A percentile compares a stretch with the other conserved stretches of the same genome.
These are phyloP conservation scores for Mesoclemmys tuberculata DNA, from an alignment of 2,113 vertebrate species.

Conservation along the genomic window DNA sequence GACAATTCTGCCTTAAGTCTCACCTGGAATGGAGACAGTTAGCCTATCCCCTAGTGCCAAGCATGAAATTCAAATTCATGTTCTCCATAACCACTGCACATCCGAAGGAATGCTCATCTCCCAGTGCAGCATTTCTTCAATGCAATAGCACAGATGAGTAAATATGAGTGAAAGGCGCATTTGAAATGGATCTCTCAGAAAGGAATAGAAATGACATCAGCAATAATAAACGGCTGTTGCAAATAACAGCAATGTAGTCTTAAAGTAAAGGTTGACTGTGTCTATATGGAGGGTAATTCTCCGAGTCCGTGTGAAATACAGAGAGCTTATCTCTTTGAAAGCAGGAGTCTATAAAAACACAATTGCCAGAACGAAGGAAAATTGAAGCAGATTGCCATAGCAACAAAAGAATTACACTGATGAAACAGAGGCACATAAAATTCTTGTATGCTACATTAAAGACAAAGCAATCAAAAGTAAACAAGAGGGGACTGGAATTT, in stretches of 20 bases:
- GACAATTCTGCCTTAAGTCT: neutral
- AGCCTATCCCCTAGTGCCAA: neutral
- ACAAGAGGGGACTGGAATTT: constrained; percentile 67
- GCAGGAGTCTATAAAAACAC: constrained; percentile 84
- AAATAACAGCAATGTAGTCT: constrained; percentile 61
- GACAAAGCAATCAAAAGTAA: constrained; percentile 80
- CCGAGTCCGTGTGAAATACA: constrained; percentile 73
- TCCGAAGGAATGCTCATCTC: neutral
- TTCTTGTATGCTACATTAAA: constrained; percentile 76
- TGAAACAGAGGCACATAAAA: constrained; percentile 81
- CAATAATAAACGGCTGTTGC: constrained; percentile 59
- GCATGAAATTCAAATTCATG: neutral
- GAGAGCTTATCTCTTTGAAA: constrained; percentile 82
- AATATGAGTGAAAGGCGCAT: constrained; percentile 49
- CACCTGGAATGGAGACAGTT: neutral
- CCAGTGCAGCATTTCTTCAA: neutral
- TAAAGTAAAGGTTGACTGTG: constrained; percentile 72
- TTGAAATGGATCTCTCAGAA: constrained; percentile 59
- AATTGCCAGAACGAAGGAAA: constrained; percentile 82
- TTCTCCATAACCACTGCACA: neutral
- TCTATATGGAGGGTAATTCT: constrained; percentile 72
- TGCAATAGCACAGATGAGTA: constrained; percentile 39
- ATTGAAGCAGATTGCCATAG: constrained; percentile 85
- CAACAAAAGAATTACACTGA: constrained; percentile 84
- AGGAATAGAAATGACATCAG: constrained; percentile 74